Evolutionary conservation across 2,888 invertebrate genomes (phyloP), one percentile per base, ranked within the genome.

Genomic region (Cloeon dipterum): DNA sequence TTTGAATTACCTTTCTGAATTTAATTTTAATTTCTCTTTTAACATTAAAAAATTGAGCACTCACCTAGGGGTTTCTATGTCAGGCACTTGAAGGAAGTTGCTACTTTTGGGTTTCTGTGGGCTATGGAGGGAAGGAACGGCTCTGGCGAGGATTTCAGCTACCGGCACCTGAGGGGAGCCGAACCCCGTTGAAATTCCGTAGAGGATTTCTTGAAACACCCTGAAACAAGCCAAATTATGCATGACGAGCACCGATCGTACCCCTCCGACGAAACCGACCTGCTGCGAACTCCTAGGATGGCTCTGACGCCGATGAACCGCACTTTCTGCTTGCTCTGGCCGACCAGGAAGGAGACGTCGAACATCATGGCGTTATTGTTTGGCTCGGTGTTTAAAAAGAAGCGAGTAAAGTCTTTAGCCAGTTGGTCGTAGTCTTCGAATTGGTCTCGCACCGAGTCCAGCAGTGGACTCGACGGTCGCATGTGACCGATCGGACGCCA

Each of bases 401-500:
- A 81, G 47, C 74, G 65, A 7, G 85, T 82, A 55, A 89, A 89
- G 58, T 89, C 89, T 57, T 85, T 86, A 23, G 88, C 86, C 39
- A 89, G 62, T 54, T 86, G 85, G 55, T 89, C 89, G 59, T 88
- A 86, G 57, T 86, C 85, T 58, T 89, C 89, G 54, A 89, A 89
- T 52, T 85, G 79, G 60, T 89, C 89, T 47, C 88, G 65, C 26
- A 89, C 88, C 4, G 86, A 86, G 57, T 91, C 89, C 46, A 89
- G 62, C 25, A 91, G 66, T 1, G 89, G 89, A 16, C 86, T 86
- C 1, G 86, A 88, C 1, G 89, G 88, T 49, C 89, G 64, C 88
- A 88, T 88, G 56, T 88, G 88, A 36, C 79, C 89, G 44, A 89
- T 88, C 11, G 89, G 89, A 49, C 89, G 68, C 89, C 89, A 89